Conservation (phyloP, 2,888 invertebrate species). For the Elegia similella region DNA sequence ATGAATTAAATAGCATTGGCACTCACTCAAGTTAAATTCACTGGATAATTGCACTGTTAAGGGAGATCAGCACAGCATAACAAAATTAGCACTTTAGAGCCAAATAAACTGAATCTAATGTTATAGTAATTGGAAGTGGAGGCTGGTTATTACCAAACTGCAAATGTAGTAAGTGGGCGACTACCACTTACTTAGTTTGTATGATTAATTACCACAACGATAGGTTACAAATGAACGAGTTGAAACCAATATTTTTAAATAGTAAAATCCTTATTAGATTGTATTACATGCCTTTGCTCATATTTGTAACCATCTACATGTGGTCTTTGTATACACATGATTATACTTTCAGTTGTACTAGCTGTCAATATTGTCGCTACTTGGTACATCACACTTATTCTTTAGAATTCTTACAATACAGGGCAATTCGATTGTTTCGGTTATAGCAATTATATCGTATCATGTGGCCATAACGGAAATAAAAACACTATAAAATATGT, state of each 20-base stretch:
- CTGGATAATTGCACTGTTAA: constrained; percentile 23
- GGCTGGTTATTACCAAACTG: not conserved
- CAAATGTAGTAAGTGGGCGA: no score
- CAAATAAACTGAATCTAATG: constrained; percentile 19
- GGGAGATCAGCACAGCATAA: constrained; percentile 26
- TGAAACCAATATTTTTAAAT: not conserved
- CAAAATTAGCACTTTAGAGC: constrained; percentile 26
- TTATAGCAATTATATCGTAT: no score
- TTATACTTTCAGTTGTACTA: constrained; percentile 10
- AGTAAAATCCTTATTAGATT: not conserved
- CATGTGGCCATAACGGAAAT: no score
- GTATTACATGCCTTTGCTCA: constrained; percentile 1
- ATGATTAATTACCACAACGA: constrained; percentile 2
- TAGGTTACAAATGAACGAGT: constrained; percentile 13
- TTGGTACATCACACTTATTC: not conserved
- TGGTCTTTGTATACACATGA: constrained; percentile 9
- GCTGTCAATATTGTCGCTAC: constrained; percentile 3
- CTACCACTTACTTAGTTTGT: constrained; percentile 3
- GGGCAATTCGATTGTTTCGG: no score
- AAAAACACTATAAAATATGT: no score
- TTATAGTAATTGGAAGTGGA: constrained; percentile 23
- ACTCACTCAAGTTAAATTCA: constrained; percentile 22
- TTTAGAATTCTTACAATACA: not conserved
- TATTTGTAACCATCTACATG: constrained; percentile 15
- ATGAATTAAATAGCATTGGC: constrained; percentile 23